Evolutionary conservation across 2,113 vertebrate genomes (phyloP).

Genomic region (Galemys pyrenaicus): DNA sequence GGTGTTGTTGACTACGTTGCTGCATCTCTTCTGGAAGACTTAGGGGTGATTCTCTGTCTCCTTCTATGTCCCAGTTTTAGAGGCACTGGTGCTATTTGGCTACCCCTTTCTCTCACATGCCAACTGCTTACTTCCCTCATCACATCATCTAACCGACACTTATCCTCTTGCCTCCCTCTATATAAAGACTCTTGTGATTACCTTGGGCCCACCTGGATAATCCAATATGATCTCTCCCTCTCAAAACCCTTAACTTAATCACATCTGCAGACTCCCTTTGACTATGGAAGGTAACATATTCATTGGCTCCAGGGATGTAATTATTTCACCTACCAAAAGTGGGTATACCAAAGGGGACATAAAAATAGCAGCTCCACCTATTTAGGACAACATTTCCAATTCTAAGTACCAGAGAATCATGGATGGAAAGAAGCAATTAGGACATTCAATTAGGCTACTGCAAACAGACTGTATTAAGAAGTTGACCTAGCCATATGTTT

Average conservation of each 20-base stretch:
- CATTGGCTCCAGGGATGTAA: neutral
- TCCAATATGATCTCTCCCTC: neutral
- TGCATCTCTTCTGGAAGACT: neutral
- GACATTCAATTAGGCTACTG: neutral
- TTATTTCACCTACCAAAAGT: neutral
- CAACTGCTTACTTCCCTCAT: neutral
- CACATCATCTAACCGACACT: neutral
- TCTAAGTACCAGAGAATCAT: neutral
- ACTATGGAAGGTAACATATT: neutral
- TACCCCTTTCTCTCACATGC: neutral
- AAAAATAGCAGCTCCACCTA: neutral
- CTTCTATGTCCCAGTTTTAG: neutral
- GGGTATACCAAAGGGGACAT: neutral
- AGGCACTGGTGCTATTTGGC: neutral
- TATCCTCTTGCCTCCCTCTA: neutral
- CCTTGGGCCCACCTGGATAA: neutral
- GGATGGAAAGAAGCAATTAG: slow-evolving; percentile 6
- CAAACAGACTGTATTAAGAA: neutral
- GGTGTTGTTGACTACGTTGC: neutral
- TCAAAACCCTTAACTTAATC: slow-evolving; percentile 1
- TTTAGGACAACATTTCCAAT: neutral
- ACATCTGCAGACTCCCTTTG: neutral
- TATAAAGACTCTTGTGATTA: neutral
- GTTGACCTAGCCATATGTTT: neutral
- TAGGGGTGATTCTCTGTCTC: neutral